These are phyloP conservation scores for Heteromyza rotundicornis DNA, from an alignment of 2,888 invertebrate species.

Conservation along the genomic window DNA sequence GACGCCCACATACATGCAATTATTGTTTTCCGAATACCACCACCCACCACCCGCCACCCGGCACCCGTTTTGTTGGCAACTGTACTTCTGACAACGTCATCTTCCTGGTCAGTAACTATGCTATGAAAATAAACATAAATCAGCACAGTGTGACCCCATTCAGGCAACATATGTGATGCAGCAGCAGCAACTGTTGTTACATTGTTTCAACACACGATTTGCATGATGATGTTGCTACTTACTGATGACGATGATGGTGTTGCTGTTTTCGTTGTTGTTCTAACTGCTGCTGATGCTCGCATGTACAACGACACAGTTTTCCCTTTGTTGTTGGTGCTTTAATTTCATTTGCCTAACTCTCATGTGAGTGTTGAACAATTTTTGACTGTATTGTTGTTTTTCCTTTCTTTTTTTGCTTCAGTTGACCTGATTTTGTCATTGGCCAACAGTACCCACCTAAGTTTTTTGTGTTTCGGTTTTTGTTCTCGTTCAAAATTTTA, in stretches of 20 bases:
- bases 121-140: neutral
- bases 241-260: neutral
- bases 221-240: constrained; percentile 1
- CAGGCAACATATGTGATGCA: no score
- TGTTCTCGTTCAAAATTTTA: no score
- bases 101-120: neutral
- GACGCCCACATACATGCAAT: neutral
- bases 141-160: neutral
- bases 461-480: no score
- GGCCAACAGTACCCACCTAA: no score
- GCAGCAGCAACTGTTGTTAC: neutral
- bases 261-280: neutral
- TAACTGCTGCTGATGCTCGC: neutral
- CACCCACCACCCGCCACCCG: neutral
- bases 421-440: constrained; percentile 30
- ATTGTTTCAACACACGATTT: neutral
- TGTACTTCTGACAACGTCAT: neutral
- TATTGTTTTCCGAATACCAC: neutral
- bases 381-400: constrained; percentile 18
- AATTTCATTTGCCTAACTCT: neutral
- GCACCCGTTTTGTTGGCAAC: neutral
- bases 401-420: constrained; percentile 8
- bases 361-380: neutral
- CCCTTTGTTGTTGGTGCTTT: no score
- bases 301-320: no score